Evolutionary conservation across 2,113 vertebrate species (phyloP), one percentile per base, ranked within the genome.

Genomic region (Pedionomus torquatus): DNA sequence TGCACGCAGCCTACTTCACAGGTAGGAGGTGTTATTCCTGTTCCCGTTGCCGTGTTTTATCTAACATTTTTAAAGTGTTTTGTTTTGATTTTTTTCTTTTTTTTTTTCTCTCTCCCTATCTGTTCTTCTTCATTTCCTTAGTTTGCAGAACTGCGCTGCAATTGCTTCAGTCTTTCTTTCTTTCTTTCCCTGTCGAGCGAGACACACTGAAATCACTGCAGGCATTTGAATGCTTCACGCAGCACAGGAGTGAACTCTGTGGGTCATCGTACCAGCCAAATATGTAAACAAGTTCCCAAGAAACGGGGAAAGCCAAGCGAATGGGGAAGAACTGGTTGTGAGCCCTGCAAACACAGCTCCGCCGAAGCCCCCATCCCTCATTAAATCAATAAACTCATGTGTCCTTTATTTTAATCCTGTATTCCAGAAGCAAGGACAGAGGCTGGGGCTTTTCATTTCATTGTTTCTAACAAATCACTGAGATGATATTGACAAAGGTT

Each of bases 321-420:
- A 94, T n/a, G 60, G n/a, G 30, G 39, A 83, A 83, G 88, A 95
- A 87, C 76, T 76, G 43, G 30, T 93, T 96, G 35, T 10, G 84
- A 90, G 85, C 93, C 89, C 88, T 93, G 94, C 90, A 93, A 95
- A 90, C 60, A 43, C 0, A 17, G 57, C 79, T 90, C 52, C 31
- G 25, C 57, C 89, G 78, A 94, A 97, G 78, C 39, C 80, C 87
- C 81, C 57, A 58, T 92, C 90, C 94, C 94, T 98, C 97, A 97
- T 98, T 98, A 98, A 97, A 97, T 97, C 97, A 98, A 98, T 98
- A 98, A 98, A 98, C 97, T 97, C 97, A 97, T 97, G 84, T 97
- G 97, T 98, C 97, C 82, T 98, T 98, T 98, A 97, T 97, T 98
- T 97, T 97, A 97, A 97, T 98, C 93, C 94, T 80, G 70, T 92